These are phyloP conservation scores for Hydriomena furcata DNA, from an alignment of 2,888 invertebrate genomes.

Conservation along the genomic window DNA sequence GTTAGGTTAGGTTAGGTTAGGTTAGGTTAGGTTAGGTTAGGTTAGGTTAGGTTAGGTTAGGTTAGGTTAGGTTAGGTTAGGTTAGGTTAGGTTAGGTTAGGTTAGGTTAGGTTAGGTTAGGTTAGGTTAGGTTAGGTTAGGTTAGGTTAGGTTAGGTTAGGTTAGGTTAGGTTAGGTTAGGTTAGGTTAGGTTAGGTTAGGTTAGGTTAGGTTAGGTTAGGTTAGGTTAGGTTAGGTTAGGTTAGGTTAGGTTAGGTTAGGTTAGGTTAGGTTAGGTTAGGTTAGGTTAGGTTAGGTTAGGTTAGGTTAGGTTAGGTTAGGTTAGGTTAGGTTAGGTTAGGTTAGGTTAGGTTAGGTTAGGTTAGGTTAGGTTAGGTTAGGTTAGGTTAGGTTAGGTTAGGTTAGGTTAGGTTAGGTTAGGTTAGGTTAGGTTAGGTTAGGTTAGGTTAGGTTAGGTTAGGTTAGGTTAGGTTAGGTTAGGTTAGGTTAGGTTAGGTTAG, in stretches of 20 bases:
- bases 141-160: constrained; percentile 25
- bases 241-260: constrained; percentile 35
- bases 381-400: constrained; percentile 30
- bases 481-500: constrained; percentile 35
- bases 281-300: constrained; percentile 37
- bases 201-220: constrained; percentile 31
- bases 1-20: constrained; percentile 38
- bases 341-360: constrained; percentile 31
- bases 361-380: constrained; percentile 32
- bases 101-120: constrained; percentile 25
- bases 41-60: constrained; percentile 35
- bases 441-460: constrained; percentile 37
- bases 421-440: constrained; percentile 33
- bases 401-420: constrained; percentile 29
- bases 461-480: constrained; percentile 38
- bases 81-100: constrained; percentile 28
- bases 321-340: constrained; percentile 31
- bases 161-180: constrained; percentile 25
- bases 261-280: constrained; percentile 38
- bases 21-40: constrained; percentile 34
- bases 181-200: constrained; percentile 28
- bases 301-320: constrained; percentile 32
- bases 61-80: constrained; percentile 33
- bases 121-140: constrained; percentile 30
- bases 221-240: constrained; percentile 30